Evolutionary conservation across 2,113 vertebrate genomes (phyloP).

Genomic region (Tinamus guttatus): DNA sequence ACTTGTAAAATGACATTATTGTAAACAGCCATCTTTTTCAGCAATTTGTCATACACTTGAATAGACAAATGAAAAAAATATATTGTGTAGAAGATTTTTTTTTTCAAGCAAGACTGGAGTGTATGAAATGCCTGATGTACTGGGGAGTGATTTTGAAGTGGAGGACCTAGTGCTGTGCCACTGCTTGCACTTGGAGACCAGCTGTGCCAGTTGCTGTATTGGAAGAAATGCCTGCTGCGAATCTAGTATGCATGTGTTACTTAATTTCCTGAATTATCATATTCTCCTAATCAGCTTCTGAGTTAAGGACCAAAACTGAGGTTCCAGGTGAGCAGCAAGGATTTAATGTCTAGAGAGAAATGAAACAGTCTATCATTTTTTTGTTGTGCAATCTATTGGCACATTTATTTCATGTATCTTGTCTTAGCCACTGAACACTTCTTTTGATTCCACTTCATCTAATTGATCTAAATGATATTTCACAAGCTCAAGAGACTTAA

Average conservation of each 20-base stretch:
- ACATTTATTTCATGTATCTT: constrained; percentile 51
- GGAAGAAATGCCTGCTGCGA: constrained; percentile 75
- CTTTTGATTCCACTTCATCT: constrained; percentile 67
- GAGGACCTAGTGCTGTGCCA: constrained; percentile 73
- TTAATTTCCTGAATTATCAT: constrained; percentile 82
- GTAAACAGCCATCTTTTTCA: background rate
- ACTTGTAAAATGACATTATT: background rate
- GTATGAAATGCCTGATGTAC: constrained; percentile 53
- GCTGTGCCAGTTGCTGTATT: constrained; percentile 77
- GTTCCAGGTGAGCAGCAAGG: constrained; percentile 69
- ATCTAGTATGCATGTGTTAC: constrained; percentile 71
- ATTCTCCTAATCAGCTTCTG: constrained; percentile 76
- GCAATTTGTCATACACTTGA: background rate
- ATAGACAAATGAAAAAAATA: background rate
- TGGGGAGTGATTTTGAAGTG: constrained; percentile 79
- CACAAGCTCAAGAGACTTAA: constrained; percentile 57
- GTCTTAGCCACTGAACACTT: constrained; percentile 11
- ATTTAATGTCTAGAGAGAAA: constrained; percentile 66
- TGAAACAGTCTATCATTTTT: constrained; percentile 47
- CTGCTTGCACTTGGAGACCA: constrained; percentile 75
- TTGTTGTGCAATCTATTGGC: background rate
- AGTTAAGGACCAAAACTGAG: constrained; percentile 70
- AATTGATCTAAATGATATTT: constrained; percentile 75
- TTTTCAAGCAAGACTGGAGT: constrained; percentile 17
- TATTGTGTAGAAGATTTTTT: background rate